Evolutionary conservation across 2,797 vertebrate genomes (phyloP), one percentile per base, ranked within the genome.

Genomic region (Hemibagrus guttatus): DNA sequence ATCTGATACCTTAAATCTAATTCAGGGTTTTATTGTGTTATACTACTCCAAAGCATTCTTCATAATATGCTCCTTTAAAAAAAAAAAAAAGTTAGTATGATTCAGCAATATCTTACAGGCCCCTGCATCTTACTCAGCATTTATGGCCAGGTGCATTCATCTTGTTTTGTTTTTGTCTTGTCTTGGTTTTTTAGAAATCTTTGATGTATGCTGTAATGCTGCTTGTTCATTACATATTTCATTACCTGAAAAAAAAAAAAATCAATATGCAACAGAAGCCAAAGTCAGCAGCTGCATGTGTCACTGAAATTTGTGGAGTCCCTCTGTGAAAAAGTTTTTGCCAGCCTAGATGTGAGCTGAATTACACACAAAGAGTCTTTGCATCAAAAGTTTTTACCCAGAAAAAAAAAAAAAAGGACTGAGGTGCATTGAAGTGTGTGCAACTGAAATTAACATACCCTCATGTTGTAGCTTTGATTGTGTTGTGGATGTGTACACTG

Each of bases 91-190:
- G 14, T 56, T 78, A 61, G 21, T 58, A 61, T 84, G 86, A 85
- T 80, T 87, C 83, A 72, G 83, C 75, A 64, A 42, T 84, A 84
- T 85, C 31, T 52, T 56, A 3, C 59, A 81, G 56, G 82, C 66
- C 66, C 26, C 21, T 71, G 8, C 31, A 26, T 78, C 75, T 64
- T 87, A 72, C 66, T 81, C 78, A 58, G 83, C 83, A 64, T 87
- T 85, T 74, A 26, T 84, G 64, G 9, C 39, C 19, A n/a, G 23
- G n/a, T 19, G 42, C 69, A 35, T 58, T 49, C 46, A 9, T 42
- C 1, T 11, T 63, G 4, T 26, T 19, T 59, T 72, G 26, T 52
- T 12, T 9, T 46, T 16, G 23, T 9, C 35, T 35, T 56, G 3
- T 39, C 28, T 31, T 19, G 64, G 17, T 8, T 56, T 39, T 75